phyloP scores from a whole-genome alignment of 2,113 vertebrate genomes.

The Penelope pileata region DNA sequence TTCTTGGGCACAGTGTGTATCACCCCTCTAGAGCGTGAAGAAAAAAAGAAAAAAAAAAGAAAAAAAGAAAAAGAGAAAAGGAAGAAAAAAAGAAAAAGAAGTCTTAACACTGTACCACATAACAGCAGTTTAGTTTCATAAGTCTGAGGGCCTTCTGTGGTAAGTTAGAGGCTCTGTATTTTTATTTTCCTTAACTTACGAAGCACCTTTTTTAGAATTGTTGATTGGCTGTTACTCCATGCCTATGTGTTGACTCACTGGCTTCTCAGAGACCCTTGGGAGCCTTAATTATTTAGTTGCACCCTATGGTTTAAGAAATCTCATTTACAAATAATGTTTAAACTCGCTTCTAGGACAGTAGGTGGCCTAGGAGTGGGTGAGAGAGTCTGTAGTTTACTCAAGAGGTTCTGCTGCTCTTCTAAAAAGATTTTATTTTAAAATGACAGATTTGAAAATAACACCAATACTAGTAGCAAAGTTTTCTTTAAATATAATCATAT shows the following conservation, averaged over 20 bases:
- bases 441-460: constrained; percentile 13
- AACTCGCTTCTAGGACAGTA: constrained; percentile 70
- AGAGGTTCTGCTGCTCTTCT: constrained; percentile 72
- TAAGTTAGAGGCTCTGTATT: constrained; percentile 69
- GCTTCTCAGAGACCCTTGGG: constrained; percentile 75
- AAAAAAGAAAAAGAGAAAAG: no score
- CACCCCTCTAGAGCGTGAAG: constrained; percentile 65
- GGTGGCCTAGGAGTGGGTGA: constrained; percentile 65
- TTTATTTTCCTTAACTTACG: constrained; percentile 79
- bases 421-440: constrained; percentile 58
- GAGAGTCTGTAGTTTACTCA: constrained; percentile 66
- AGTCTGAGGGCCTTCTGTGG: constrained; percentile 67
- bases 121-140: constrained; percentile 72
- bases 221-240: constrained; percentile 73
- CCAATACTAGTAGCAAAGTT: constrained; percentile 54
- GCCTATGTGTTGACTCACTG: constrained; percentile 68
- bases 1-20: constrained; percentile 70
- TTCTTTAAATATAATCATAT: constrained; percentile 45
- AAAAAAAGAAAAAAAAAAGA: background rate
- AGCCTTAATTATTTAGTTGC: constrained; percentile 74
- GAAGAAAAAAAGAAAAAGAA: background rate
- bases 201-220: constrained; percentile 70
- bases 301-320: constrained; percentile 66
- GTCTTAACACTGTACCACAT: constrained; percentile 75
- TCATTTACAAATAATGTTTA: constrained; percentile 68